A percentile compares a stretch with the other conserved stretches of the same genome.
phyloP scores from a whole-genome alignment of 2,888 invertebrate species.

The Hydriomena furcata region DNA sequence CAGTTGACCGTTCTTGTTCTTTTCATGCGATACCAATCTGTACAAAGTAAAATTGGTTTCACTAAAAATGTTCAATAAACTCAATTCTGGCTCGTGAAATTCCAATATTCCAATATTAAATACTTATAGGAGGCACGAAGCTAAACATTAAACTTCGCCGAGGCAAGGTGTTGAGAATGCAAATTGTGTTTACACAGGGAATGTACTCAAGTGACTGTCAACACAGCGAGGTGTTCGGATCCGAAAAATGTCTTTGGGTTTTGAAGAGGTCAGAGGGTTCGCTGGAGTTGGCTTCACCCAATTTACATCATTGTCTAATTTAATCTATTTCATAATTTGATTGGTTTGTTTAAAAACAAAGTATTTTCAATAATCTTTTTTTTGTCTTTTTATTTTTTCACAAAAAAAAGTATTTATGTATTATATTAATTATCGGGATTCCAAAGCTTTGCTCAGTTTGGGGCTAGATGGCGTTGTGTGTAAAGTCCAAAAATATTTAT shows the following conservation, averaged over 20 bases:
- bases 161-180: constrained; percentile 51
- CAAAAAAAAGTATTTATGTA: too few species aligned
- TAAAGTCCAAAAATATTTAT: too few species aligned
- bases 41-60: constrained; percentile 6
- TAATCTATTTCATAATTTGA: too few species aligned
- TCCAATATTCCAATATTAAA: constrained; percentile 34
- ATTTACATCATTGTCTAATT: not conserved
- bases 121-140: constrained; percentile 30
- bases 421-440: too few species aligned
- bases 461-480: too few species aligned
- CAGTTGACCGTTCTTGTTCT: too few species aligned
- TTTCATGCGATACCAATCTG: not conserved
- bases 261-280: constrained; percentile 3
- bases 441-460: too few species aligned
- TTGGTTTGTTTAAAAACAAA: too few species aligned
- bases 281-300: constrained; percentile 2
- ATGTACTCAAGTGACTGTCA: constrained; percentile 49
- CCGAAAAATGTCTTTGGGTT: constrained; percentile 26
- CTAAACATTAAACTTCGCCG: constrained; percentile 45
- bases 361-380: too few species aligned
- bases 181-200: constrained; percentile 55
- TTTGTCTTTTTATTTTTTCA: too few species aligned
- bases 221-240: constrained; percentile 41
- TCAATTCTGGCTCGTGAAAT: constrained; percentile 8
- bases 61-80: constrained; percentile 12